phyloP scores from a whole-genome alignment of 2,888 invertebrate genomes.

The Sarcophaga subvicina region DNA sequence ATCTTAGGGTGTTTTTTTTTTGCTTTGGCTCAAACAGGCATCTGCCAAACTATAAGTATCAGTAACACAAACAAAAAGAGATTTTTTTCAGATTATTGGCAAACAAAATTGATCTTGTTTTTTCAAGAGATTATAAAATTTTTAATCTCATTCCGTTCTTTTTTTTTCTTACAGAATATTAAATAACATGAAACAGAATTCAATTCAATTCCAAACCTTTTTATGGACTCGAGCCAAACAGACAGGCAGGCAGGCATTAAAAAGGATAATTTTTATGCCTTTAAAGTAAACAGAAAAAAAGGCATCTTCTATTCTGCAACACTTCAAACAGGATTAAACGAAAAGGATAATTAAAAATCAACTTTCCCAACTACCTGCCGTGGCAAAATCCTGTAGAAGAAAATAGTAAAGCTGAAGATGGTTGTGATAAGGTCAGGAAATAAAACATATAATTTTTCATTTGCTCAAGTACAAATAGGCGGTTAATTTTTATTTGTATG shows the following conservation, averaged over 20 bases:
- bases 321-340: neutral
- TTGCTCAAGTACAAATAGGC: neutral
- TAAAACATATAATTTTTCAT: too few relatives aligned
- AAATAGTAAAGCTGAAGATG: neutral
- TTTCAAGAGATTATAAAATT: conserved; percentile 73
- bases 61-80: conserved; percentile 51
- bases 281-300: conserved; percentile 8
- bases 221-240: conserved; percentile 75
- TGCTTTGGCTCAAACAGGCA: conserved; percentile 33
- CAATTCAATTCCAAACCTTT: neutral
- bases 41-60: conserved; percentile 64
- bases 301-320: neutral
- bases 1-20: conserved; percentile 52
- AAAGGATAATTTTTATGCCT: conserved; percentile 64
- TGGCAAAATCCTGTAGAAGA: conserved; percentile 16
- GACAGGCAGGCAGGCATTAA: too few relatives aligned
- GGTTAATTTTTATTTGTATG: neutral
- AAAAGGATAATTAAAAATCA: neutral
- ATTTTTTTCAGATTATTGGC: conserved; percentile 41
- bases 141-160: conserved; percentile 13
- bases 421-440: neutral
- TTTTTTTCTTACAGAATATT: neutral
- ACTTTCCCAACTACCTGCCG: conserved; percentile 27
- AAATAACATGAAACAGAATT: conserved; percentile 1
- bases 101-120: conserved; percentile 76